Base-by-base conservation (phyloP, 2,113 vertebrate genomes). In the Rana temporaria region DNA sequence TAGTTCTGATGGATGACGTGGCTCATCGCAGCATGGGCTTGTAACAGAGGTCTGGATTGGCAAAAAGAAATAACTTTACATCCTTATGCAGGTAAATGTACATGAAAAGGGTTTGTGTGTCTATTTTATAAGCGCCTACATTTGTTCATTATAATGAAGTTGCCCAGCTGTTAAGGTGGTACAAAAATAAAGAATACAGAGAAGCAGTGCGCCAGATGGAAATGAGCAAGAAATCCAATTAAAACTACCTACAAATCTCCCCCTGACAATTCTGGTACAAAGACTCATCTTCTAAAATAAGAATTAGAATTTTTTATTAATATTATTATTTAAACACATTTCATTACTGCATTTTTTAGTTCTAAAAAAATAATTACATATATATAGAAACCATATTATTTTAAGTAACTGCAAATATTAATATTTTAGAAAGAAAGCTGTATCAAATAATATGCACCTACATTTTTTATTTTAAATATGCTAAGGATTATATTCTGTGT, bases 71-170 rank as follows among this genome's bases (percentile, higher is more conserved):
- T 34, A 69, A 71, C 56, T 42, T 70, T 62, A 70, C 24, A 30
- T 4, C 3, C 56, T 62, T 63, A 17, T 20, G 34, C 62, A 71
- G 68, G 55, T 59, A 71, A 80, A 71, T 53, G 55, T 69, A 69
- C 55, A 69, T 79, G 66, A 79, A 70, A 69, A 65, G 67, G 65
- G 78, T 79, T 56, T 18, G 56, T 57, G 53, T 59, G 66, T 79
- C 69, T 68, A 75, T 62, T 75, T 75, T 75, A 62, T 22, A 75
- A 38, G 30, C 56, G 60, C 72, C 38, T 75, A 57, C 72, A 75
- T 75, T 75, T 75, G 72, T 38, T 60, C 32, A 75, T 75, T 62
- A 60, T 75, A 75, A 75, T 75, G 72, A 75, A 75, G 72, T 42
- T 17, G 72, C 32, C 72, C 72, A 75, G 72, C 30, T 75, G 72